These are phyloP conservation scores for Platalea minor DNA, from an alignment of 2,797 vertebrate species.

Conservation along the genomic window DNA sequence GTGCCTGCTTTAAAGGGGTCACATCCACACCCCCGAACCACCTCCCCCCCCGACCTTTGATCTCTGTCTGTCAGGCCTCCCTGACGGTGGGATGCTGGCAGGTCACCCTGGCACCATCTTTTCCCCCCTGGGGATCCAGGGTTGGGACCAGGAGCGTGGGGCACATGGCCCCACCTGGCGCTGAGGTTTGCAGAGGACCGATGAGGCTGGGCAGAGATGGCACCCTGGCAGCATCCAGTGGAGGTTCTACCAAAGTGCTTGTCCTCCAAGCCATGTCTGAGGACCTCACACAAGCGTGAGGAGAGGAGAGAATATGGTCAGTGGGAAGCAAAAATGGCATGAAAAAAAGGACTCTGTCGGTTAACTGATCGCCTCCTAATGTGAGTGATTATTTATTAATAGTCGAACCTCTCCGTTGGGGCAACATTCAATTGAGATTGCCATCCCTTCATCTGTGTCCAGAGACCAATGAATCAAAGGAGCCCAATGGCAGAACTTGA, in stretches of 20 bases:
- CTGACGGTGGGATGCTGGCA: not conserved
- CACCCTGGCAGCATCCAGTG: not conserved
- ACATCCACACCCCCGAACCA: not conserved
- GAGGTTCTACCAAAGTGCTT: not conserved
- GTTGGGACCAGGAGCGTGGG: fast-evolving
- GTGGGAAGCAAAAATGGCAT: fast-evolving
- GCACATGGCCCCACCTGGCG: fast-evolving
- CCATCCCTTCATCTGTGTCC: not conserved
- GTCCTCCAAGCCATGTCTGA: fast-evolving
- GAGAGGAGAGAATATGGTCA: not conserved
- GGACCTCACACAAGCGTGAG: not conserved
- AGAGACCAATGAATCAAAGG: not conserved
- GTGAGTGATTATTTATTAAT: not conserved
- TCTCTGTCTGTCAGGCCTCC: not conserved
- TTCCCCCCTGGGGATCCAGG: fast-evolving
- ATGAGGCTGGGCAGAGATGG: fast-evolving
- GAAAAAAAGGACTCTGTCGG: not conserved
- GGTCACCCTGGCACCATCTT: not conserved
- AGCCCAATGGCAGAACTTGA: not conserved
- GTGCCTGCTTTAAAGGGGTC: slow-evolving; percentile 28
- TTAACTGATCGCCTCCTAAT: not conserved
- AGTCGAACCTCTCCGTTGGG: fast-evolving
- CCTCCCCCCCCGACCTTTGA: not conserved
- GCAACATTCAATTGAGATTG: not conserved
- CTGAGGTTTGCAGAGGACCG: not conserved